Evolutionary conservation across 1,140 invertebrate genomes (phyloP).

Genomic region (Meloidogyne hapla): DNA sequence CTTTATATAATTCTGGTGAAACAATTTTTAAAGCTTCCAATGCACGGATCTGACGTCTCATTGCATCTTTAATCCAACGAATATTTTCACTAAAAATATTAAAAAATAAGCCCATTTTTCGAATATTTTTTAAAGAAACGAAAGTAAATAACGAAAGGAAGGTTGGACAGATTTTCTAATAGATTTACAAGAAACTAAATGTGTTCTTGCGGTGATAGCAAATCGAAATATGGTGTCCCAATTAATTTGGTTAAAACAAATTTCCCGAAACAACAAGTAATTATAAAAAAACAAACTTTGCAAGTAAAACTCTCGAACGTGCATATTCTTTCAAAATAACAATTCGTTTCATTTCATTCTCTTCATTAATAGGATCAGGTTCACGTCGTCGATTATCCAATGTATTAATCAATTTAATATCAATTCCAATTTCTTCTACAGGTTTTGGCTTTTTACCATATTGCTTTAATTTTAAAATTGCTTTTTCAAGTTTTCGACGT

Average conservation of each 20-base stretch:
- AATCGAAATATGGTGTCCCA: too few species aligned
- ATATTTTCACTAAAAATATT: conserved; percentile 31
- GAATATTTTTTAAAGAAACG: too few species aligned
- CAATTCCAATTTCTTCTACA: conserved; percentile 55
- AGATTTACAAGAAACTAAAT: too few species aligned
- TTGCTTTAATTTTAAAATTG: conserved; percentile 58
- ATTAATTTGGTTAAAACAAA: too few species aligned
- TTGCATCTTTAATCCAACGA: conserved; percentile 46
- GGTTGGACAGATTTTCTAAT: too few species aligned
- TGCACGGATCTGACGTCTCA: conserved; percentile 57
- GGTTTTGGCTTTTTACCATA: conserved; percentile 63
- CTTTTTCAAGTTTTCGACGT: conserved; percentile 55
- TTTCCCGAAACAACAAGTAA: background rate
- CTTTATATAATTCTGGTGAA: conserved; percentile 63
- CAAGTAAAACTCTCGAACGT: conserved; percentile 32
- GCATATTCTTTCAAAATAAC: conserved; percentile 50
- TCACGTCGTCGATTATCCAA: conserved; percentile 29
- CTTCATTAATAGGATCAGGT: conserved; percentile 26
- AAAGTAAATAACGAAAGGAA: too few species aligned
- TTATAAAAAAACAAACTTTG: conserved; percentile 21
- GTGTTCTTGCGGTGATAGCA: too few species aligned
- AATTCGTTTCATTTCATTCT: conserved; percentile 44
- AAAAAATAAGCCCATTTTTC: background rate
- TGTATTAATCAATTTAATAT: conserved; percentile 46
- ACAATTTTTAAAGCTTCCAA: conserved; percentile 58